Evolutionary conservation across 2,888 invertebrate species (phyloP).

Genomic region (Microplitis deprimator): DNA sequence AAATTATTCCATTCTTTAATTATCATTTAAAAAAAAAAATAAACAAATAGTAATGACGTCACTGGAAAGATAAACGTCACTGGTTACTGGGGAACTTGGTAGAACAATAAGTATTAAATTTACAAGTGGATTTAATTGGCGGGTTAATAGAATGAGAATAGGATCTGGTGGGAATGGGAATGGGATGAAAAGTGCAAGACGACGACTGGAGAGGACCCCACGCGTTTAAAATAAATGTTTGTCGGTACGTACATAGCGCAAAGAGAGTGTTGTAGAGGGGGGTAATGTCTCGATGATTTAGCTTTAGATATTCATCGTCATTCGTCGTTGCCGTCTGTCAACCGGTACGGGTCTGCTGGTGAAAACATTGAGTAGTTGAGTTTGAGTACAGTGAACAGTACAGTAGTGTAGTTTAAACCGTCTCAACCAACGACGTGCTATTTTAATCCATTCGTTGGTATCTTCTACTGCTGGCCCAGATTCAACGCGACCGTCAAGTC

Average conservation of each 20-base stretch:
- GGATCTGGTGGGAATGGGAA: neutral
- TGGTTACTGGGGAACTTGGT: no score
- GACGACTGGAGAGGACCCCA: conserved; percentile 13
- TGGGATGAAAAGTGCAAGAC: conserved; percentile 7
- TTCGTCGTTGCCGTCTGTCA: neutral
- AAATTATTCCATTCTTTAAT: no score
- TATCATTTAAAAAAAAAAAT: no score
- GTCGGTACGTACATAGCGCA: neutral
- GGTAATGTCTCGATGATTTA: conserved; percentile 21
- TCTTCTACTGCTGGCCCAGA: conserved; percentile 65
- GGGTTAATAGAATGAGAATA: neutral
- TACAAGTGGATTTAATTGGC: no score
- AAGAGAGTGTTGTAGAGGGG: neutral
- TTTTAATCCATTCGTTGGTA: conserved; percentile 57
- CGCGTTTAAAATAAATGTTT: conserved; percentile 21
- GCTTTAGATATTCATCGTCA: neutral
- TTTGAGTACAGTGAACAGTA: no score
- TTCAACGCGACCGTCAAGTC: conserved; percentile 61
- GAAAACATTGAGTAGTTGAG: no score
- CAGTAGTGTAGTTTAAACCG: neutral
- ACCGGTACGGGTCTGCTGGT: neutral
- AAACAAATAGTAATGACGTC: no score
- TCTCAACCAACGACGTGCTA: conserved; percentile 54
- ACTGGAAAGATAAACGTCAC: no score
- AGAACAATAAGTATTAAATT: no score